Conservation (phyloP, 2,113 vertebrate species). For the Rhineura floridana region DNA sequence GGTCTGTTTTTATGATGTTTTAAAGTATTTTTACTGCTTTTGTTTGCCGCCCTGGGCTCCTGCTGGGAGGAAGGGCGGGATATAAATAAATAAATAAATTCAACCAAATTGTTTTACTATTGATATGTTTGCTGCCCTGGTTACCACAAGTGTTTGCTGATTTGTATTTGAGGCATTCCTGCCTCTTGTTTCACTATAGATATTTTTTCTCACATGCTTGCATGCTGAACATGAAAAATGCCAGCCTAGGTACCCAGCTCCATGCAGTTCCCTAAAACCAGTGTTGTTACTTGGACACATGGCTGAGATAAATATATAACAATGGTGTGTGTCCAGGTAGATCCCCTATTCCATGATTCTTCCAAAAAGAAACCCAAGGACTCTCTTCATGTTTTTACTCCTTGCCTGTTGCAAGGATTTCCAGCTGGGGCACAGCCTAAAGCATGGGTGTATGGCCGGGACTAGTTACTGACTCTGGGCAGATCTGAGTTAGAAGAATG, state of each 20-base stretch:
- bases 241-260: neutral
- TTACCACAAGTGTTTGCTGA: neutral
- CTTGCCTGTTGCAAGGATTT: neutral
- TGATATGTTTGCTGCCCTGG: too few species aligned
- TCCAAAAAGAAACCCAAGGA: neutral
- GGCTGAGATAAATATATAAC: neutral
- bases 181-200: neutral
- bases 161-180: neutral
- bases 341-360: neutral
- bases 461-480: slow-evolving; percentile 5
- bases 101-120: too few species aligned
- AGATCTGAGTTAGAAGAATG: neutral
- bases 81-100: too few species aligned
- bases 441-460: neutral
- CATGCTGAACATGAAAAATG: neutral
- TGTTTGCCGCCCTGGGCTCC: too few species aligned
- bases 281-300: neutral
- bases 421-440: neutral
- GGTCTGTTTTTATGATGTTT: too few species aligned
- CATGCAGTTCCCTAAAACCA: neutral
- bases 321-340: neutral
- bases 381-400: neutral
- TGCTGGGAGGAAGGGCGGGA: too few species aligned
- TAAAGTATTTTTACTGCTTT: too few species aligned
- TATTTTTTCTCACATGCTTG: neutral